A percentile compares a stretch with the other conserved stretches of the same genome.
Conservation (phyloP, 2,113 vertebrate species). For the Carassius auratus region DNA sequence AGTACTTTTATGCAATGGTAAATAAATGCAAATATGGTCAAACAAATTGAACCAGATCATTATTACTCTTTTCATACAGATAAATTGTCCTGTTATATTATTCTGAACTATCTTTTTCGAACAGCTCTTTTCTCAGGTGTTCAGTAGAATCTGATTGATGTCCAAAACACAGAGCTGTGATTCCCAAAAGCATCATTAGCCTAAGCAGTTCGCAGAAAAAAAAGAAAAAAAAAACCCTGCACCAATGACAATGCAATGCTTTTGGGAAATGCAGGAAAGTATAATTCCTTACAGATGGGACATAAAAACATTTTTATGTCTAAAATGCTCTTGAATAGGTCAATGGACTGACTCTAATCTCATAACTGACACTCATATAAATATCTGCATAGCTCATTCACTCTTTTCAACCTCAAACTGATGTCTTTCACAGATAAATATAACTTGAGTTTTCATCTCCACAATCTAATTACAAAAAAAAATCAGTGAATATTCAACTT, state of each 20-base stretch:
- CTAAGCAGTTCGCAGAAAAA: background rate
- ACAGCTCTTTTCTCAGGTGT: background rate
- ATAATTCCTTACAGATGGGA: background rate
- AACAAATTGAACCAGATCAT: too few relatives aligned
- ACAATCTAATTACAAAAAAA: background rate
- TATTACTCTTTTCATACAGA: too few relatives aligned
- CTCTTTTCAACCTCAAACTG: background rate
- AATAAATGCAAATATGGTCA: too few relatives aligned
- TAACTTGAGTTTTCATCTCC: background rate
- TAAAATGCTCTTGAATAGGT: background rate
- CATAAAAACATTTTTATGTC: background rate
- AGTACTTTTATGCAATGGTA: too few relatives aligned
- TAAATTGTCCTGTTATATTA: too few relatives aligned
- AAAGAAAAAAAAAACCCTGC: too few relatives aligned
- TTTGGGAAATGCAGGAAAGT: background rate
- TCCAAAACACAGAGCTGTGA: background rate
- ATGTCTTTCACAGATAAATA: background rate
- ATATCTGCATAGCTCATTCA: background rate
- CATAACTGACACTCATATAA: background rate
- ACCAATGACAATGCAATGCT: background rate
- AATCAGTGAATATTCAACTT: background rate
- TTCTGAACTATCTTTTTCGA: background rate
- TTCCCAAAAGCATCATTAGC: constrained; percentile 1
- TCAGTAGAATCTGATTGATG: background rate
- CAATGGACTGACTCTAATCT: background rate